phyloP scores from a whole-genome alignment of 2,113 vertebrate species.

The Anguilla japonica region DNA sequence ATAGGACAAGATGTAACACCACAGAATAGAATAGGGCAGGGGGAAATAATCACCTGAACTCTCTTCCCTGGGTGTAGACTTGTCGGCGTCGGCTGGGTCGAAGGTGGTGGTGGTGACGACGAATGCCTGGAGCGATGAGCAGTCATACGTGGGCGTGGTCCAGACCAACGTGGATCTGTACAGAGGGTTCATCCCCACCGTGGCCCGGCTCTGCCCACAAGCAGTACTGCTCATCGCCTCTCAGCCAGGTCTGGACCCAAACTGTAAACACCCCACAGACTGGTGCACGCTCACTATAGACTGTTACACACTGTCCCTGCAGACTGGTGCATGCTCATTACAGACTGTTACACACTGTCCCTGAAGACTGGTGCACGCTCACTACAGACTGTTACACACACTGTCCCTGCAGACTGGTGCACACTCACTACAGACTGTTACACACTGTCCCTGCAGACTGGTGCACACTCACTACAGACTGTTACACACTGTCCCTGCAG shows the following conservation, averaged over 20 bases:
- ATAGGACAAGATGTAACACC: too few species aligned
- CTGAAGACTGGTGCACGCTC: too few species aligned
- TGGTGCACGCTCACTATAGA: not conserved
- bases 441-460: not conserved
- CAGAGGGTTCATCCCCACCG: slow-evolving; percentile 76
- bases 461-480: not conserved
- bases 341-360: not conserved
- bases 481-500: not conserved
- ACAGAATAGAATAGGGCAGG: not conserved
- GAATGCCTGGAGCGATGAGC: slow-evolving; percentile 83
- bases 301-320: not conserved
- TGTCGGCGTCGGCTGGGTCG: slow-evolving; percentile 80
- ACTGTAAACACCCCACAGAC: not conserved
- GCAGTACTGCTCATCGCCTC: slow-evolving; percentile 84
- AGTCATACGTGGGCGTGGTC: slow-evolving; percentile 84
- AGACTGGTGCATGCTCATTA: not conserved
- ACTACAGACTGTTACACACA: too few species aligned
- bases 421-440: not conserved
- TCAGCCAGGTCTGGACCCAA: slow-evolving; percentile 73
- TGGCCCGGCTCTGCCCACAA: slow-evolving; percentile 77
- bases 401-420: too few species aligned
- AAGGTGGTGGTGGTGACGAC: slow-evolving; percentile 85
- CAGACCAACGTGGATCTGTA: slow-evolving; percentile 92
- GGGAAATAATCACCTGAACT: not conserved
- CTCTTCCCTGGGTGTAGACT: slow-evolving; percentile 70